Evolutionary conservation across 2,797 vertebrate genomes (phyloP), one percentile per base, ranked within the genome.

Genomic region (Tarsius wallacei): DNA sequence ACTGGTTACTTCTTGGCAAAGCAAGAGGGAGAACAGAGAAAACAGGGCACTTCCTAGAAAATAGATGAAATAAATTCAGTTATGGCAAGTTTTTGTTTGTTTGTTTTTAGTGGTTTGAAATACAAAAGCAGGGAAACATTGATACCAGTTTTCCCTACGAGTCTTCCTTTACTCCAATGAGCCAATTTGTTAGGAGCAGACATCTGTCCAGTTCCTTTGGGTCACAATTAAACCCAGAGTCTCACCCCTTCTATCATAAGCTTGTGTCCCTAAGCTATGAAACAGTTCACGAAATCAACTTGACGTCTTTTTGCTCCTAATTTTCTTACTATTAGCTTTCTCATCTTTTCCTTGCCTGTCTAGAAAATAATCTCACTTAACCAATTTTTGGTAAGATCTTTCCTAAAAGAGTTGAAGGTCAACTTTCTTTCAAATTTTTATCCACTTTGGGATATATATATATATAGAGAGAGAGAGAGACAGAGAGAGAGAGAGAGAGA

Each of bases 1-100:
- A 59, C 42, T 63, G 42, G 59, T 77, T 86, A 90, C 87, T 93
- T 95, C 31, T 84, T 80, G 47, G 51, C 70, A 92, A 93, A 95
- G 81, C 86, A 61, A 5, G 24, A n/a, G n/a, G 5, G 1, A 42
- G 55, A 91, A 70, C 10, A 49, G 4, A 80, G 84, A 90, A 95
- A 83, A 84, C 2, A 26, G 81, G 84, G 51, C 2, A 9, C 22
- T 95, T 96, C 47, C 22, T 73, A 80, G 66, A 93, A 87, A 95
- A 91, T 28, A 91, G 71, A 81, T 53, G 53, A 83, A 78, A 70
- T 31, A 36, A 73, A 42, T 42, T 42, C 42, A 42, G n/a, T 76
- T 33, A 81, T 0, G 13, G 55, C 19, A 83, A 78, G 61, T 16
- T 33, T 47, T 42, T 42, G 42, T 42, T 42, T 42, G 42, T 42